Evolutionary conservation across 2,113 vertebrate genomes (phyloP), one percentile per base, ranked within the genome.

Genomic region (Eupsittula cactorum): DNA sequence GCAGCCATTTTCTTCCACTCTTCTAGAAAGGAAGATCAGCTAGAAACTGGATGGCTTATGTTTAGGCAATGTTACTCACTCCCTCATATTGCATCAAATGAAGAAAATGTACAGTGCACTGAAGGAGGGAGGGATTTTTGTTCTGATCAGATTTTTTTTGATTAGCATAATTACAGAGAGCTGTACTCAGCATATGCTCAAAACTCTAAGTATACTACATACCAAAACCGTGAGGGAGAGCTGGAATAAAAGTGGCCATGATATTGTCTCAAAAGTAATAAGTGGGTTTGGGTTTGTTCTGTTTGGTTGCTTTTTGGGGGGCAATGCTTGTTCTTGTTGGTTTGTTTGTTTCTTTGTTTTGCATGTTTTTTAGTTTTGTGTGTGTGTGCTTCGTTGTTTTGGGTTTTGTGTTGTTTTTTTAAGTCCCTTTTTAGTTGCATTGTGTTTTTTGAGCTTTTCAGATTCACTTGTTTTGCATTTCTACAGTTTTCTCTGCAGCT

Each of bases 371-470:
- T 24, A 59, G 57, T 19, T 17, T 35, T 71, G 10, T 16, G 35
- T 16, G 13, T 21, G 46, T 49, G 29, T 20, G 9, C 15, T 35
- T 59, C 35, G 31, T n/a, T 59, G 28, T 13, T 17, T 50, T 71
- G 13, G 11, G 8, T 6, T 25, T 28, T 21, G 4, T 44, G 53
- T 20, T 33, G 52, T 67, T 16, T 42, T 19, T 29, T 41, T 53
- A 78, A 67, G 18, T 46, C 28, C 3, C 10, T 39, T 82, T 94
- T 90, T 46, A 74, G 39, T 74, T 1, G 1, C 4, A 19, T 37
- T 87, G 70, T 50, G 63, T 31, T 63, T 96, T 82, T 46, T 74
- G 41, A 80, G 37, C 25, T 93, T 93, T 91, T 90, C 81, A 86
- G 28, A 63, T 85, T 87, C 81, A 59, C 23, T 85, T 69, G n/a